These are phyloP conservation scores for Scaptomyza montana DNA, from an alignment of 1,140 invertebrate species.

Conservation along the genomic window DNA sequence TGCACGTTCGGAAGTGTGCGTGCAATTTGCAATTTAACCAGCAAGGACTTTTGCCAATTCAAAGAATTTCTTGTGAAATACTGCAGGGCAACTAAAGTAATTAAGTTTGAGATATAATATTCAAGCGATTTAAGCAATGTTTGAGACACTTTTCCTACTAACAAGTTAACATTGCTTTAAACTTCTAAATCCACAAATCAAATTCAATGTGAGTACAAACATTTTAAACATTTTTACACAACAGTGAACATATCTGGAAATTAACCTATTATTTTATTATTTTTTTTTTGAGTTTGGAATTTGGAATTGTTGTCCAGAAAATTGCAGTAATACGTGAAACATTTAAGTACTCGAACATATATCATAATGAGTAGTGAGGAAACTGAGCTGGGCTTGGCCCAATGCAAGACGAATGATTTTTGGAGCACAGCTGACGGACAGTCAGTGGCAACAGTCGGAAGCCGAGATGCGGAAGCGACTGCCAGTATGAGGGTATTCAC, in stretches of 20 bases:
- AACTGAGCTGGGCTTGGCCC: background rate
- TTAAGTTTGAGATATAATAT: slow-evolving; percentile 21
- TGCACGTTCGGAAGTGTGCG: slow-evolving; percentile 48
- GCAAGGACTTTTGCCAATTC: slow-evolving; percentile 67
- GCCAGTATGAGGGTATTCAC: slow-evolving; percentile 61
- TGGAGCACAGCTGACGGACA: background rate
- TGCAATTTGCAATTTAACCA: slow-evolving; percentile 65
- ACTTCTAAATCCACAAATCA: slow-evolving; percentile 10
- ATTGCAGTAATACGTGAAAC: slow-evolving; percentile 20
- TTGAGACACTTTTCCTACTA: slow-evolving; percentile 12
- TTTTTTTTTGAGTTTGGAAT: background rate
- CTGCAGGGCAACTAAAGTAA: slow-evolving; percentile 19
- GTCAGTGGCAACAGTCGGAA: background rate
- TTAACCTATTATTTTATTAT: background rate
- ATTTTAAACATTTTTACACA: background rate
- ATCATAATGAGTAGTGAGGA: slow-evolving; percentile 1
- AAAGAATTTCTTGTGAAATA: slow-evolving; percentile 62
- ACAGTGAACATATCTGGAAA: background rate
- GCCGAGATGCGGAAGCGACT: background rate
- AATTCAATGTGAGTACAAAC: slow-evolving; percentile 8
- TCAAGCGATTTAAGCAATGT: slow-evolving; percentile 38
- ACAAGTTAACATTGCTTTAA: slow-evolving; percentile 21
- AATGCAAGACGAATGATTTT: background rate
- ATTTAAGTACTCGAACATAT: background rate
- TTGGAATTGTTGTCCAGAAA: slow-evolving; percentile 6